A percentile compares a stretch with the other conserved stretches of the same genome.
These are phyloP conservation scores for Chelon labrosus DNA, from an alignment of 2,797 vertebrate genomes.

Conservation along the genomic window DNA sequence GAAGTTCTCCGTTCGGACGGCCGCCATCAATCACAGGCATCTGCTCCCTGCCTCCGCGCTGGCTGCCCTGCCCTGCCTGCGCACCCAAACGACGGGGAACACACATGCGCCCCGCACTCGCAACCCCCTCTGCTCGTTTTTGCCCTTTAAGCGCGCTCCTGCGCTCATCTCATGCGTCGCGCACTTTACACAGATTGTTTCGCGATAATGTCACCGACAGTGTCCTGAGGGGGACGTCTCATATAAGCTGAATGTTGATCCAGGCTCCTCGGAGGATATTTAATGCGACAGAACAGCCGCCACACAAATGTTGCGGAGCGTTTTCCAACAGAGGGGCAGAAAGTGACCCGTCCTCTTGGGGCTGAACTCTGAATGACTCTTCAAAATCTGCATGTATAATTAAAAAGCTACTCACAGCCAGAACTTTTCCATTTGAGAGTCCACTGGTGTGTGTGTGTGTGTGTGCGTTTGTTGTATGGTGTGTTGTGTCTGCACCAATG, in stretches of 20 bases:
- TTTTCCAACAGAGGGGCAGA: constrained; percentile 23
- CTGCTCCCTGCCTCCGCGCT: constrained; percentile 50
- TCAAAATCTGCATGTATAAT: constrained; percentile 70
- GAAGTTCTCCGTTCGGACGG: constrained; percentile 72
- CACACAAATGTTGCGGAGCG: constrained; percentile 5
- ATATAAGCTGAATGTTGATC: constrained; percentile 36
- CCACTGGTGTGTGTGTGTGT: constrained; percentile 33
- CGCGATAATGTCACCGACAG: constrained; percentile 63
- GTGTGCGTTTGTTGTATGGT: neutral
- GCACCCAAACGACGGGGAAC: constrained; percentile 34
- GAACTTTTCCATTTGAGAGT: constrained; percentile 63
- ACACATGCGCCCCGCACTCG: constrained; percentile 3
- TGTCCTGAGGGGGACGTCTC: constrained; percentile 46
- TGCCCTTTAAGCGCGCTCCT: constrained; percentile 65
- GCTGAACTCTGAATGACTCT: constrained; percentile 71
- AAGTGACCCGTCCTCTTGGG: constrained; percentile 48
- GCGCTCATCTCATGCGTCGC: constrained; percentile 52
- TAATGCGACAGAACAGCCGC: constrained; percentile 28
- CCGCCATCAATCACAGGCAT: constrained; percentile 79
- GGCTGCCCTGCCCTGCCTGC: constrained; percentile 19
- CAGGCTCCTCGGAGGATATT: constrained; percentile 32
- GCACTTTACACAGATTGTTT: constrained; percentile 54
- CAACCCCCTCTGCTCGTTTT: constrained; percentile 17
- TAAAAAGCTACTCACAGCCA: constrained; percentile 41
- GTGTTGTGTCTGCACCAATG: constrained; percentile 40